A percentile compares a stretch with the other conserved stretches of the same genome.
Evolutionary conservation across 92 coral and sea anemone genomes (phyloP).

Genomic region (Porites cylindrica): DNA sequence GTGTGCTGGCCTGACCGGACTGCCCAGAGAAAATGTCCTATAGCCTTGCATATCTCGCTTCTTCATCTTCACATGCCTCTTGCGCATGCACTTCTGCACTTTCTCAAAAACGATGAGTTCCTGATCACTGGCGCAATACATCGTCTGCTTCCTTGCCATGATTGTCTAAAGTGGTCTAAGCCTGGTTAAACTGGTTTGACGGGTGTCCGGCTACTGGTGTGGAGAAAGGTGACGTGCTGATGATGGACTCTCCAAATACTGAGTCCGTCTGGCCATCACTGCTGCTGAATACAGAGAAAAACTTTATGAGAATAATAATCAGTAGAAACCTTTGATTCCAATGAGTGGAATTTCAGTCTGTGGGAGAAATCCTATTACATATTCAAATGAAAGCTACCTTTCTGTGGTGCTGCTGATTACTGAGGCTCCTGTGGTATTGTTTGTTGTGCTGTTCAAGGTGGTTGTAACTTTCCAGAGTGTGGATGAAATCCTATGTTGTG

Average conservation of each 20-base stretch:
- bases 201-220: conserved; percentile 71
- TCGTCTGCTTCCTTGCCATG: conserved; percentile 53
- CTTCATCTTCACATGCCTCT: conserved; percentile 72
- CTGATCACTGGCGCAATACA: conserved; percentile 48
- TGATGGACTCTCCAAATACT: conserved; percentile 76
- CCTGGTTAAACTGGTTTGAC: conserved; percentile 65
- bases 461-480: no score
- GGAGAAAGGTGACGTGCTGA: conserved; percentile 61
- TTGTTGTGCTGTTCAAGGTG: no score
- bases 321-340: not conserved
- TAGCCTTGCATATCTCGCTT: conserved; percentile 82
- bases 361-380: conserved; percentile 5
- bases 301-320: not conserved
- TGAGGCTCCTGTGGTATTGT: no score
- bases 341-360: conserved; percentile 12
- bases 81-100: conserved; percentile 36
- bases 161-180: conserved; percentile 14
- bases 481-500: no score
- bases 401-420: no score
- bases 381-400: no score
- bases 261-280: conserved; percentile 84
- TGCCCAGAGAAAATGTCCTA: conserved; percentile 72
- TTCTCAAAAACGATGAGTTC: conserved; percentile 29
- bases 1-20: conserved; percentile 30
- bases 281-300: conserved; percentile 76